Conservation (phyloP, 1,140 invertebrate species). For the Drosophila ananassae region DNA sequence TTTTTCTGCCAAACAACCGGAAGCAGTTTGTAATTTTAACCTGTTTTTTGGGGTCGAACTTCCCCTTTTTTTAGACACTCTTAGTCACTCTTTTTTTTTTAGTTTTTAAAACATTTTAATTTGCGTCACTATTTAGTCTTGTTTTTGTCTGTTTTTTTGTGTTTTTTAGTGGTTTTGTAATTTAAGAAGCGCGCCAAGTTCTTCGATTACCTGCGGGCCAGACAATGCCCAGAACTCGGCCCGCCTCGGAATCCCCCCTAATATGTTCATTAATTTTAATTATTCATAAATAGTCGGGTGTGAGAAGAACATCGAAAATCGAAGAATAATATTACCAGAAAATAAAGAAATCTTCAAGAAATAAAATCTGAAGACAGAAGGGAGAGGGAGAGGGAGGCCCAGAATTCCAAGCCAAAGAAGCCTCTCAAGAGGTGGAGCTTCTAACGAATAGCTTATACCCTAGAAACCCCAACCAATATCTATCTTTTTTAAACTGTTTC, state of each 20-base stretch:
- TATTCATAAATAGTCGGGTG: constrained; percentile 67
- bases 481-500: no score
- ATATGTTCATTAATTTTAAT: constrained; percentile 80
- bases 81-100: constrained; percentile 4
- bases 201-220: constrained; percentile 70
- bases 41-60: not conserved
- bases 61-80: not conserved
- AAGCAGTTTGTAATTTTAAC: not conserved
- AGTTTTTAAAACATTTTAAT: constrained; percentile 28
- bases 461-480: not conserved
- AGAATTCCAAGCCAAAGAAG: not conserved
- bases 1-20: no score
- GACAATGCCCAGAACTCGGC: constrained; percentile 46
- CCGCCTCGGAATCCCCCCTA: constrained; percentile 37
- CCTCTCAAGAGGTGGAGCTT: not conserved
- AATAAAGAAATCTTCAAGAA: not conserved
- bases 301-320: constrained; percentile 21
- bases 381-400: constrained; percentile 14
- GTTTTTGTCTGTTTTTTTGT: constrained; percentile 12
- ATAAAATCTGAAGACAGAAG: constrained; percentile 26
- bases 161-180: constrained; percentile 42
- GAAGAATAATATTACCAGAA: constrained; percentile 29
- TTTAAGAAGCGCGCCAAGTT: constrained; percentile 68
- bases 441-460: not conserved
- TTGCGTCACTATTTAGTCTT: constrained; percentile 60